Evolutionary conservation across 2,113 vertebrate genomes (phyloP).

Genomic region (Hippocampus guttulatus): DNA sequence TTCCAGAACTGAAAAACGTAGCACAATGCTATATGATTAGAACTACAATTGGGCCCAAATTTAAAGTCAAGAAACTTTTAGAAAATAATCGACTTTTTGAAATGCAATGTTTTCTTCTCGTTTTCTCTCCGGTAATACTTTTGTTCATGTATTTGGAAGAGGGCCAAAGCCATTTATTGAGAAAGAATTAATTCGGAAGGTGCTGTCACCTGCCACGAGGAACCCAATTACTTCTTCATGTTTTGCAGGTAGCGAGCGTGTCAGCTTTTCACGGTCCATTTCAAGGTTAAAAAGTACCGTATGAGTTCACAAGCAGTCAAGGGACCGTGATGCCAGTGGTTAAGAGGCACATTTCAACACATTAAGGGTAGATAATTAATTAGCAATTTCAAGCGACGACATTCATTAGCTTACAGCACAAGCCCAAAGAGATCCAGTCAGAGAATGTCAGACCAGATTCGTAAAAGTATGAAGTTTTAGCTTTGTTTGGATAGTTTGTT

Average conservation of each 20-base stretch:
- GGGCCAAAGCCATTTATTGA: slow-evolving; percentile 47
- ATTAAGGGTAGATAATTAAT: background rate
- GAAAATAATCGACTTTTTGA: background rate
- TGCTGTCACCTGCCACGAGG: slow-evolving; percentile 47
- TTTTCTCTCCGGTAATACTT: slow-evolving; percentile 6
- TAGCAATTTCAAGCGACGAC: slow-evolving; percentile 1
- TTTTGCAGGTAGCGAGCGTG: slow-evolving; percentile 15
- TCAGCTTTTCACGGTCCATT: background rate
- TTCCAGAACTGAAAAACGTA: too few species aligned
- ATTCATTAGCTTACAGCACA: background rate
- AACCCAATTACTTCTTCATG: slow-evolving; percentile 47
- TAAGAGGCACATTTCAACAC: background rate
- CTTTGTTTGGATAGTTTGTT: slow-evolving; percentile 6
- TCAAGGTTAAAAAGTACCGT: background rate
- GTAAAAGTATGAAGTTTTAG: slow-evolving; percentile 1
- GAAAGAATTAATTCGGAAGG: slow-evolving; percentile 53
- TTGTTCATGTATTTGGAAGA: slow-evolving; percentile 28
- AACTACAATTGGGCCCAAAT: too few species aligned
- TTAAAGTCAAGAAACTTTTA: background rate
- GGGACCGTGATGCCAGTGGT: background rate
- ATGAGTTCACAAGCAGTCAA: slow-evolving; percentile 20
- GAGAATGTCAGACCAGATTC: background rate
- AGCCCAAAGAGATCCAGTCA: slow-evolving; percentile 11
- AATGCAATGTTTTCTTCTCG: too few species aligned
- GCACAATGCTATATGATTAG: too few species aligned